These are phyloP conservation scores for Athalia rosae DNA, from an alignment of 2,888 invertebrate species.

Conservation along the genomic window DNA sequence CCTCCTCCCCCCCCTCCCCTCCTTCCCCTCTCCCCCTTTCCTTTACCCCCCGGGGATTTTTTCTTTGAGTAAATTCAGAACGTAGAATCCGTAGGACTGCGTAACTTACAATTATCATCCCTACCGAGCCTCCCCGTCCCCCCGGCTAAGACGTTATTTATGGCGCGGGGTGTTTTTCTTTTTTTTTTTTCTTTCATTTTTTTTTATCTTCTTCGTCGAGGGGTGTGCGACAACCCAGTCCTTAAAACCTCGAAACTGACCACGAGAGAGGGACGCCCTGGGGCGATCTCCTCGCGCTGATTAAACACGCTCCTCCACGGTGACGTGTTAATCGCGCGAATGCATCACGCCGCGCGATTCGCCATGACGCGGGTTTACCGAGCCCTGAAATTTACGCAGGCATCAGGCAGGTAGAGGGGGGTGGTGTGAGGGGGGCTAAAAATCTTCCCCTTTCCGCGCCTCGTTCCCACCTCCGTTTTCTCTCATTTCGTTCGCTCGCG, in stretches of 20 bases:
- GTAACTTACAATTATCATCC: slow-evolving; percentile 67
- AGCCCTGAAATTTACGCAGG: slow-evolving; percentile 42
- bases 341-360: slow-evolving; percentile 60
- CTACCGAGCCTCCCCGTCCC: slow-evolving; percentile 53
- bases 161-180: slow-evolving; percentile 61
- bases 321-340: slow-evolving; percentile 69
- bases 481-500: slow-evolving; percentile 49
- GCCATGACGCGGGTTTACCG: slow-evolving; percentile 38
- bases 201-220: slow-evolving; percentile 23
- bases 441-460: slow-evolving; percentile 45
- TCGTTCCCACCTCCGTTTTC: slow-evolving; percentile 47
- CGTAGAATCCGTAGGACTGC: slow-evolving; percentile 50
- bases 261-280: slow-evolving; percentile 64
- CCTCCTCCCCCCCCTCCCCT: slow-evolving; percentile 34
- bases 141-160: slow-evolving; percentile 62
- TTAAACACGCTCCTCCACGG: slow-evolving; percentile 69
- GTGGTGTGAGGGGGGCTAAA: neutral
- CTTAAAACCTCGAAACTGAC: slow-evolving; percentile 27
- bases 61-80: too few relatives aligned
- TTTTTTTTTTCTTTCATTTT: slow-evolving; percentile 6
- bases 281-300: slow-evolving; percentile 66
- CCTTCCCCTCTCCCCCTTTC: too few relatives aligned
- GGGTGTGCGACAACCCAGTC: slow-evolving; percentile 48
- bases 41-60: too few relatives aligned
- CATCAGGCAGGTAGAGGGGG: too few relatives aligned